Evolutionary conservation across 2,797 vertebrate genomes (phyloP).

Genomic region (Gobionotothen gibberifrons): DNA sequence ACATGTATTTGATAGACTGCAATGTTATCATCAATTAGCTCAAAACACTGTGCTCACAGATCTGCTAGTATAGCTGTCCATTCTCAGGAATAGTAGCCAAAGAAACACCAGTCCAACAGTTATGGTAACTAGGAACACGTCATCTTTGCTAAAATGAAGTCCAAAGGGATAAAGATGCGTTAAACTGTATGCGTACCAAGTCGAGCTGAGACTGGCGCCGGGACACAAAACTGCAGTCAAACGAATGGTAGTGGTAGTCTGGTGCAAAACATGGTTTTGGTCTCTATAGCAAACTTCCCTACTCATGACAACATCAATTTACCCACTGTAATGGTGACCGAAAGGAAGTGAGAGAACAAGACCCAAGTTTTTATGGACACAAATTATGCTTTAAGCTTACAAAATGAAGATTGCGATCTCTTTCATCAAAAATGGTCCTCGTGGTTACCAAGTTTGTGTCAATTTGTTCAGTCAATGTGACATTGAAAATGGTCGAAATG

Average conservation of each 20-base stretch:
- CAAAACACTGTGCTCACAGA: background rate
- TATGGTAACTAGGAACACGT: background rate
- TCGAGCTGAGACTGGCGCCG: too few relatives aligned
- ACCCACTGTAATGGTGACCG: background rate
- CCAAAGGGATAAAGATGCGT: background rate
- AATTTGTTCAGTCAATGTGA: conserved; percentile 20
- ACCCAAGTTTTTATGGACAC: conserved; percentile 9
- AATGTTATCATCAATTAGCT: conserved; percentile 7
- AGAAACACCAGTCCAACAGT: background rate
- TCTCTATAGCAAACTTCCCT: too few relatives aligned
- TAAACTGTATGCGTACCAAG: background rate
- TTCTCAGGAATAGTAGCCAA: background rate
- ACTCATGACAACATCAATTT: too few relatives aligned
- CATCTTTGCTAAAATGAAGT: background rate
- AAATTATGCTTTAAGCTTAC: conserved; percentile 10
- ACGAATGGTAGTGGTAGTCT: too few relatives aligned
- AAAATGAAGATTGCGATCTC: background rate
- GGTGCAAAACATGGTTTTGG: too few relatives aligned
- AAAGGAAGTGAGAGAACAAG: conserved; percentile 11
- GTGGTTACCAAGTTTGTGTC: conserved; percentile 8
- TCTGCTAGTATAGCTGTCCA: background rate
- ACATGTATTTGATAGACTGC: background rate
- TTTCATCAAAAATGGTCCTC: conserved; percentile 6
- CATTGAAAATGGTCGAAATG: conserved; percentile 6
- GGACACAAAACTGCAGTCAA: too few relatives aligned